These are phyloP conservation scores for Diaphora mendica DNA, from an alignment of 2,888 invertebrate genomes.

Conservation along the genomic window DNA sequence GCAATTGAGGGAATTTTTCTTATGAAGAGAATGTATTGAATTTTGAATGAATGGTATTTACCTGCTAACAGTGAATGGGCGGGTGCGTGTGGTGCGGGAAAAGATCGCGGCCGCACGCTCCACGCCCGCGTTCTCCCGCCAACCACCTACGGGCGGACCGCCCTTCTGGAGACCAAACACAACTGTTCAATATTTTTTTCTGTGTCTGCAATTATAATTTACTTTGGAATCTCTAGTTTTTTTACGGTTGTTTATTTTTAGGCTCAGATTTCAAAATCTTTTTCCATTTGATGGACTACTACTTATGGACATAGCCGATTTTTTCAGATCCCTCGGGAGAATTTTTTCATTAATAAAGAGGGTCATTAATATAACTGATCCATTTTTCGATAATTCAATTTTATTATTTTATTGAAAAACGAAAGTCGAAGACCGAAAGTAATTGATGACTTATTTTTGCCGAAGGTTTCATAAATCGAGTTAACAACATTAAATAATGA, in stretches of 20 bases:
- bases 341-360: too few species aligned
- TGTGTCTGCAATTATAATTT: not conserved
- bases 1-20: not conserved
- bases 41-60: conserved; percentile 52
- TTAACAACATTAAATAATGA: not conserved
- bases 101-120: conserved; percentile 81
- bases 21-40: not conserved
- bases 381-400: not conserved
- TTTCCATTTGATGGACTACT: not conserved
- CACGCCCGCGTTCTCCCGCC: conserved; percentile 85
- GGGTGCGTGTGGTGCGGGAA: conserved; percentile 85
- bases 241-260: not conserved
- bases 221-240: not conserved
- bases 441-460: not conserved
- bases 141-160: conserved; percentile 84
- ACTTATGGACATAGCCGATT: not conserved
- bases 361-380: not conserved
- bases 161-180: conserved; percentile 70
- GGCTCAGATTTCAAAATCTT: not conserved
- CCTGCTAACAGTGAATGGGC: conserved; percentile 87
- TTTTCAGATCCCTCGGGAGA: too few species aligned
- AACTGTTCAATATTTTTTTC: conserved; percentile 2
- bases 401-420: not conserved
- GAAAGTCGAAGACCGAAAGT: not conserved
- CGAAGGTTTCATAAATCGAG: not conserved